Percentiles rank a stretch among this genome's conserved stretches.
Evolutionary conservation across 92 coral and sea anemone genomes (phyloP).

Genomic region (Virgularia gustaviana): DNA sequence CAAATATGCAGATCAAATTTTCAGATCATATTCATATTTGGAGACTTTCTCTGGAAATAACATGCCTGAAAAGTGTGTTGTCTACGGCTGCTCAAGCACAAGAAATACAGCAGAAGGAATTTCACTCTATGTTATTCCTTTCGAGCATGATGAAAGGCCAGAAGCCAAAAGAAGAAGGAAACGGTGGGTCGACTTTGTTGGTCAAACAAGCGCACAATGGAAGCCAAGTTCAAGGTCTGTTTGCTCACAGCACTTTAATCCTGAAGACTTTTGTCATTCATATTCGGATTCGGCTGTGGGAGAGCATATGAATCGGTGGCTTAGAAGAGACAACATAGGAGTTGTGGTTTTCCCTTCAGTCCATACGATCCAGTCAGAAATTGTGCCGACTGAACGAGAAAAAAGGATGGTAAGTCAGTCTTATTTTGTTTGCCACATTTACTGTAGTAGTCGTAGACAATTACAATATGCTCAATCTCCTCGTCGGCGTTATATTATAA

Average conservation of each 20-base stretch:
- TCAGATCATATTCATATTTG: too few relatives aligned
- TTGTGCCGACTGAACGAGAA: neutral
- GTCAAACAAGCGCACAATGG: conserved; percentile 19
- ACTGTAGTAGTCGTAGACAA: too few relatives aligned
- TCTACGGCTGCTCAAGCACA: conserved; percentile 16
- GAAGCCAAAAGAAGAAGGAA: conserved; percentile 16
- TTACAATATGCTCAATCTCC: too few relatives aligned
- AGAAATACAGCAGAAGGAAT: conserved; percentile 7
- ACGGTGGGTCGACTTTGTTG: conserved; percentile 31
- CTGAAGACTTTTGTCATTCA: conserved; percentile 7
- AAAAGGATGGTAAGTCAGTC: conserved; percentile 3
- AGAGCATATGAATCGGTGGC: neutral
- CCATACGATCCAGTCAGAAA: neutral
- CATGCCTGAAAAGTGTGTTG: conserved; percentile 23
- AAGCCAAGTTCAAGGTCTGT: conserved; percentile 15
- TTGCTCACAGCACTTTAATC: conserved; percentile 36
- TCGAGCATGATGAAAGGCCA: neutral
- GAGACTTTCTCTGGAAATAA: too few relatives aligned
- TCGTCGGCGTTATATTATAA: too few relatives aligned
- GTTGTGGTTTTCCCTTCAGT: neutral
- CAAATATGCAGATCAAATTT: too few relatives aligned
- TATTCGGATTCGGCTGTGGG: neutral
- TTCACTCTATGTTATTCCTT: conserved; percentile 15
- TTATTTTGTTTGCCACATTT: too few relatives aligned
- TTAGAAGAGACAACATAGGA: neutral